These are phyloP conservation scores for Saxidomus purpurata DNA, from an alignment of 1,140 invertebrate species.

Conservation along the genomic window DNA sequence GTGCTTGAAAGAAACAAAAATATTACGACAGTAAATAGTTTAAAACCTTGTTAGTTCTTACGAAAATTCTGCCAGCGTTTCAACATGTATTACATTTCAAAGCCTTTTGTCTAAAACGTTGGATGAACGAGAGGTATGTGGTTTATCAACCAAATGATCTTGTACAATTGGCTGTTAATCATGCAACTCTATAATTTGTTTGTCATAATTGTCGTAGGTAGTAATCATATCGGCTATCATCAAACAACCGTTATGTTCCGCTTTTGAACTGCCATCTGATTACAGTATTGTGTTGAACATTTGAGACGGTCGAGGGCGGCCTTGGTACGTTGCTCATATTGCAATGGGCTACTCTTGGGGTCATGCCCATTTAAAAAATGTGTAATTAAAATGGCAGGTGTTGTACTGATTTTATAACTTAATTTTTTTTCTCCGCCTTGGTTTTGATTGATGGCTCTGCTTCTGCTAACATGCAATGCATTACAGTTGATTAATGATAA, in stretches of 20 bases:
- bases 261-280: neutral
- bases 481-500: neutral
- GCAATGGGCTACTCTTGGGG: neutral
- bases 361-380: neutral
- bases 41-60: too few species aligned
- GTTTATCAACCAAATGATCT: neutral
- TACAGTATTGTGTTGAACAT: neutral
- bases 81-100: constrained; percentile 2
- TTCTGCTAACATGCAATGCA: neutral
- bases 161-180: constrained; percentile 29
- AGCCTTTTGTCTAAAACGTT: neutral
- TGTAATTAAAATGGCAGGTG: constrained; percentile 20
- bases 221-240: constrained; percentile 30
- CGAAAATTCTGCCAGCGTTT: too few species aligned
- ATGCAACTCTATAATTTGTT: constrained; percentile 34
- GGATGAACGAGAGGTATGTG: neutral
- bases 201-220: constrained; percentile 29
- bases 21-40: too few species aligned
- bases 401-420: neutral
- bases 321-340: neutral
- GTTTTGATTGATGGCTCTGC: neutral
- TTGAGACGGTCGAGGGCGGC: constrained; percentile 3
- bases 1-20: too few species aligned
- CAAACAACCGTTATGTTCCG: constrained; percentile 37
- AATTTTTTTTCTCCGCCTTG: neutral